Percentiles rank a stretch among this genome's conserved stretches.
Evolutionary conservation across 2,888 invertebrate species (phyloP).

Genomic region (Microctonus brassicae): DNA sequence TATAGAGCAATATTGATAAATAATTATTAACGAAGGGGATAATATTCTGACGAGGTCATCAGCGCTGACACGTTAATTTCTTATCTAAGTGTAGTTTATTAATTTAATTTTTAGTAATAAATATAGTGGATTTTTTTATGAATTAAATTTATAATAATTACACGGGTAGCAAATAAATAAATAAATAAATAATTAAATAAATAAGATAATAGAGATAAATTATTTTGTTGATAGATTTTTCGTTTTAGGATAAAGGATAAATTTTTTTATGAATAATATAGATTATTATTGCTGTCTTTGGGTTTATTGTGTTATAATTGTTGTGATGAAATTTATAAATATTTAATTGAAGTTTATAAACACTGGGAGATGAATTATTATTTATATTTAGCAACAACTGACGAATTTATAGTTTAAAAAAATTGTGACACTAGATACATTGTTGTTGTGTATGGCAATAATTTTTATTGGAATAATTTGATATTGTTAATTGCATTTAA

Average conservation of each 20-base stretch:
- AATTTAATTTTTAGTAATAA: constrained; percentile 56
- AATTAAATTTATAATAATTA: background rate
- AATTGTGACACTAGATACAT: background rate
- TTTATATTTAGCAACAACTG: background rate
- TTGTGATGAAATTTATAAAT: background rate
- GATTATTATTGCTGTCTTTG: background rate
- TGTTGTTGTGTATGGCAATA: background rate
- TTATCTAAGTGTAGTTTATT: constrained; percentile 61
- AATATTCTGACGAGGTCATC: constrained; percentile 56
- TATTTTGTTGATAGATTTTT: too few relatives aligned
- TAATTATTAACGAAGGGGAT: constrained; percentile 44
- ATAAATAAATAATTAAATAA: background rate
- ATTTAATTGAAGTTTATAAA: background rate
- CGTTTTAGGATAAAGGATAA: too few relatives aligned
- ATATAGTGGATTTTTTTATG: constrained; percentile 26
- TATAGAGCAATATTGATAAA: constrained; percentile 40
- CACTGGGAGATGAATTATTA: background rate
- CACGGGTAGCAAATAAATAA: background rate
- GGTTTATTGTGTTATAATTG: background rate
- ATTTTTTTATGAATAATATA: background rate
- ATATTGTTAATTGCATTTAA: background rate
- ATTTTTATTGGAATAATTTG: background rate
- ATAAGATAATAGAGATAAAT: too few relatives aligned
- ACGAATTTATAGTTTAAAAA: background rate
- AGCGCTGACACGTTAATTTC: constrained; percentile 54